These are phyloP conservation scores for Nyctibius bracteatus DNA, from an alignment of 2,113 vertebrate species.

Conservation along the genomic window DNA sequence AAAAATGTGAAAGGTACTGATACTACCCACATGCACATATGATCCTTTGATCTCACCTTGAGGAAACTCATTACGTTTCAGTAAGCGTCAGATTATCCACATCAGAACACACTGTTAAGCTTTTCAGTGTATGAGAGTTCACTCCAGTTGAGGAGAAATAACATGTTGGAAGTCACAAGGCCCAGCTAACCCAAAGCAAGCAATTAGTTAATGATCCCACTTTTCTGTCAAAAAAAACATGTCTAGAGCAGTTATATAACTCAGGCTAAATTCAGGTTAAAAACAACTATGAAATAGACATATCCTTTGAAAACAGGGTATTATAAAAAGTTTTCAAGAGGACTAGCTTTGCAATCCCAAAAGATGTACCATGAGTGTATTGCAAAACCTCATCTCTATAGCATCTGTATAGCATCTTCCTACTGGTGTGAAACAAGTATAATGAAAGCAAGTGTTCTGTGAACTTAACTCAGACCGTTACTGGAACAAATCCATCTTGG, in stretches of 20 bases:
- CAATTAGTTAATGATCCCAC: not conserved
- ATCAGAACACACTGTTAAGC: not conserved
- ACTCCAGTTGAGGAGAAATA: not conserved
- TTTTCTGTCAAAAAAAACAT: not conserved
- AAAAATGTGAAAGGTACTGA: not conserved
- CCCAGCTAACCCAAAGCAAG: not conserved
- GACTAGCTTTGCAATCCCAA: not conserved
- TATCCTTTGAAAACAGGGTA: not conserved
- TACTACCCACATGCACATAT: not conserved
- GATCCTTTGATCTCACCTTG: not conserved
- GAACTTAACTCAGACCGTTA: not conserved
- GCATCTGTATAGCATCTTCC: not conserved
- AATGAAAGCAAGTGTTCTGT: not conserved
- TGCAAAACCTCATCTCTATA: not conserved
- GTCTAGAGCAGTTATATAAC: not conserved
- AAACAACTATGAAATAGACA: not conserved
- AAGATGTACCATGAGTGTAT: not conserved
- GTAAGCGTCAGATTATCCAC: not conserved
- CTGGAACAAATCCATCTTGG: not conserved
- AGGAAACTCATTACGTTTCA: not conserved
- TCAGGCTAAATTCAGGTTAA: not conserved
- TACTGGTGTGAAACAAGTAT: not conserved
- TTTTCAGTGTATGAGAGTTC: not conserved
- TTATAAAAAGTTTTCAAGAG: not conserved
- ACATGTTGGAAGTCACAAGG: not conserved